These are phyloP conservation scores for Amphiprion ocellaris DNA, from an alignment of 2,113 vertebrate species.

Conservation along the genomic window DNA sequence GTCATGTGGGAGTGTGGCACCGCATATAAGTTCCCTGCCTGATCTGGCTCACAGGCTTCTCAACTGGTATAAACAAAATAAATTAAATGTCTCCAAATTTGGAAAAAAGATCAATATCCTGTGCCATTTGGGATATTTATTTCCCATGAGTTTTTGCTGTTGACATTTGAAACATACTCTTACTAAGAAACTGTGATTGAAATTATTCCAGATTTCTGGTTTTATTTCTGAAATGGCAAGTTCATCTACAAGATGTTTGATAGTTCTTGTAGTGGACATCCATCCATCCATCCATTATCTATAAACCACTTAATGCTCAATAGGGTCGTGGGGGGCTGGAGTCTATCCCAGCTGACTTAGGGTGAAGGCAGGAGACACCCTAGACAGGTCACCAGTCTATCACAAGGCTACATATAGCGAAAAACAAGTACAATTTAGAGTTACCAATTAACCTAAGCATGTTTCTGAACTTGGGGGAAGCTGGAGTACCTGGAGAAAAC, in stretches of 20 bases:
- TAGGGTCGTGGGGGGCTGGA: too few species aligned
- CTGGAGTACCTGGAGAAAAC: too few species aligned
- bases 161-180: neutral
- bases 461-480: too few species aligned
- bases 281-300: too few species aligned
- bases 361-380: too few species aligned
- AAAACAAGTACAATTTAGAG: too few species aligned
- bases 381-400: too few species aligned
- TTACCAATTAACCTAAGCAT: too few species aligned
- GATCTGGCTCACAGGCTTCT: constrained; percentile 24
- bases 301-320: too few species aligned
- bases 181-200: neutral
- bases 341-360: too few species aligned
- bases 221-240: neutral
- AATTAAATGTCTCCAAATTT: constrained; percentile 19
- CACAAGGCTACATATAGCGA: too few species aligned
- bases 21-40: constrained; percentile 17
- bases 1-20: neutral
- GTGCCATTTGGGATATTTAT: constrained; percentile 20
- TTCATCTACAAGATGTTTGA: neutral
- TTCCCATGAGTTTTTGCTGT: neutral
- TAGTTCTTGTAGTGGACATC: neutral
- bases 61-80: constrained; percentile 10
- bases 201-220: neutral
- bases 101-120: constrained; percentile 21